Evolutionary conservation across 2,888 invertebrate species (phyloP).

Genomic region (Lagria hirta): DNA sequence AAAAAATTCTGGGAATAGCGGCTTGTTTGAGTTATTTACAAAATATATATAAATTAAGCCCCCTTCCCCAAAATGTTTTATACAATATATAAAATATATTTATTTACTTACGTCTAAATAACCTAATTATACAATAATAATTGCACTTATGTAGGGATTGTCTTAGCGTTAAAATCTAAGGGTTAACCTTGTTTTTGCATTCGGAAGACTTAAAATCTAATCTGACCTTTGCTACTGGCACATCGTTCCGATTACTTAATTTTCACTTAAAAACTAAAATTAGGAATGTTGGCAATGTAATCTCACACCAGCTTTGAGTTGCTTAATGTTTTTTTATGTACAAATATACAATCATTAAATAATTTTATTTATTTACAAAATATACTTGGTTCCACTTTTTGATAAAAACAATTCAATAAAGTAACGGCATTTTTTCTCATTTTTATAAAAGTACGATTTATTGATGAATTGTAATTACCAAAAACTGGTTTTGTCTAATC

Average conservation of each 20-base stretch:
- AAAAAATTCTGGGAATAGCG: conserved; percentile 11
- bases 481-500: no score
- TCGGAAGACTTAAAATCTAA: conserved; percentile 25
- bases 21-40: conserved; percentile 22
- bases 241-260: conserved; percentile 37
- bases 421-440: no score
- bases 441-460: no score
- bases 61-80: conserved; percentile 8
- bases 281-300: conserved; percentile 24
- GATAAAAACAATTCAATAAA: no score
- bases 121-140: conserved; percentile 33
- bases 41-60: conserved; percentile 17
- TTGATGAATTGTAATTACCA: conserved; percentile 3
- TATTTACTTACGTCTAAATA: conserved; percentile 20
- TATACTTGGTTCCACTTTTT: conserved; percentile 7
- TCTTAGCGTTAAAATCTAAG: conserved; percentile 12
- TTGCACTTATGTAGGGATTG: conserved; percentile 36
- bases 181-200: conserved; percentile 7
- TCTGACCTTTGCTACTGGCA: conserved; percentile 43
- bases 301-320: conserved; percentile 27
- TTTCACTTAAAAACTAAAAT: conserved; percentile 17
- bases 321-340: conserved; percentile 17
- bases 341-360: conserved; percentile 24
- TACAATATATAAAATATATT: conserved; percentile 23
- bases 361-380: conserved; percentile 20